Conservation (phyloP, 1,140 invertebrate species). For the Lordiphosa mommai region DNA sequence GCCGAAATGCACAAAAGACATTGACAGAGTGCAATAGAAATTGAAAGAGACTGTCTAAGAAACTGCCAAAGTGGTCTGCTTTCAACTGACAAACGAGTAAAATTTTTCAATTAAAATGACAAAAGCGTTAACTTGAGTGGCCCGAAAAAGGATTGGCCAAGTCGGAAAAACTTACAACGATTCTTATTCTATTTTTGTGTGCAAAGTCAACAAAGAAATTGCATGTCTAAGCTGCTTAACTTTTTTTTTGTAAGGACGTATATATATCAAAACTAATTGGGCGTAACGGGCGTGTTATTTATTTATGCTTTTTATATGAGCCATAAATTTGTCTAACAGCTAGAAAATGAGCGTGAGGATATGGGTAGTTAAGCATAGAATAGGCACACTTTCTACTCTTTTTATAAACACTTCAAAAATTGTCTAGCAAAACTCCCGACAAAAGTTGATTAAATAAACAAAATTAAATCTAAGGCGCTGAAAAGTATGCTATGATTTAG, state of each 20-base stretch:
- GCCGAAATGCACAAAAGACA: conserved; percentile 2
- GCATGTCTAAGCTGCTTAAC: conserved; percentile 22
- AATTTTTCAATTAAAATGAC: conserved; percentile 25
- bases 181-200: neutral
- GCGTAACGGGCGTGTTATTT: conserved; percentile 14
- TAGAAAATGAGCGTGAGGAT: too few relatives aligned
- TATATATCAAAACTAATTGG: conserved; percentile 13
- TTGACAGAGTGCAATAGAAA: conserved; percentile 6
- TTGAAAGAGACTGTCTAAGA: conserved; percentile 4
- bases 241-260: neutral
- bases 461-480: neutral
- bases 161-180: neutral
- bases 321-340: conserved; percentile 11
- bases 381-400: too few relatives aligned
- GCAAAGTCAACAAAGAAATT: conserved; percentile 16
- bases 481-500: conserved; percentile 52
- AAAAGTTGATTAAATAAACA: neutral
- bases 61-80: conserved; percentile 1
- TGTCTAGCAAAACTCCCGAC: neutral
- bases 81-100: conserved; percentile 2
- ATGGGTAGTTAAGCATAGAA: too few relatives aligned
- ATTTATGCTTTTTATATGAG: conserved; percentile 6
- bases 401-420: too few relatives aligned
- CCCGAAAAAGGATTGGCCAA: conserved; percentile 16
- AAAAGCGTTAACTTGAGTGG: conserved; percentile 5